Conservation (phyloP, 2,113 vertebrate genomes). For the Bos javanicus region DNA sequence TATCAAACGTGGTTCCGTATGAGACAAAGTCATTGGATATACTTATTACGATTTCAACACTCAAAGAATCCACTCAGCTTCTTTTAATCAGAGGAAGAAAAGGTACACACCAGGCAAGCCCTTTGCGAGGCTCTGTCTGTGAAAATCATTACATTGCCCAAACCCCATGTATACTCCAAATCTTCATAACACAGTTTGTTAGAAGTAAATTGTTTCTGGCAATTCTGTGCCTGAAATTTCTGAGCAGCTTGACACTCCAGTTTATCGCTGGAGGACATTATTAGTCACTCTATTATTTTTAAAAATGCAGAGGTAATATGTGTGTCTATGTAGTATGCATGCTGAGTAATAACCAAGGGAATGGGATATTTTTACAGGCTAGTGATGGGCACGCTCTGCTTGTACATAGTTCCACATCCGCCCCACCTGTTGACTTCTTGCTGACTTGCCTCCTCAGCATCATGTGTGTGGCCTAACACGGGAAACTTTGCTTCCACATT, state of each 20-base stretch:
- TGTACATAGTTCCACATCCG: neutral
- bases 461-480: neutral
- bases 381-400: neutral
- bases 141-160: constrained; percentile 1
- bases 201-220: constrained; percentile 33
- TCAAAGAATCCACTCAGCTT: neutral
- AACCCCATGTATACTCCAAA: neutral
- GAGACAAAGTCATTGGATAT: neutral
- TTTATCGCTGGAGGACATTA: constrained; percentile 35
- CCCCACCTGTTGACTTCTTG: neutral
- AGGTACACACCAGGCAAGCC: neutral
- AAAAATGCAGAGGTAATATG: neutral
- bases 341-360: constrained; percentile 1
- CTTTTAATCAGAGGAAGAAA: neutral
- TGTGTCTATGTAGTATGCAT: neutral
- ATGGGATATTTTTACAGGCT: neutral
- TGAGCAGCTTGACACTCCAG: constrained; percentile 11
- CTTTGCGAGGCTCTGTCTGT: neutral
- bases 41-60: neutral
- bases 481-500: neutral
- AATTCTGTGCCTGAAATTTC: constrained; percentile 43
- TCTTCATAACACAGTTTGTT: constrained; percentile 6
- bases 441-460: neutral
- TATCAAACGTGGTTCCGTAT: neutral
- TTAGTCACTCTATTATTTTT: constrained; percentile 26